Evolutionary conservation across 2,113 vertebrate species (phyloP).

Genomic region (Limanda limanda): DNA sequence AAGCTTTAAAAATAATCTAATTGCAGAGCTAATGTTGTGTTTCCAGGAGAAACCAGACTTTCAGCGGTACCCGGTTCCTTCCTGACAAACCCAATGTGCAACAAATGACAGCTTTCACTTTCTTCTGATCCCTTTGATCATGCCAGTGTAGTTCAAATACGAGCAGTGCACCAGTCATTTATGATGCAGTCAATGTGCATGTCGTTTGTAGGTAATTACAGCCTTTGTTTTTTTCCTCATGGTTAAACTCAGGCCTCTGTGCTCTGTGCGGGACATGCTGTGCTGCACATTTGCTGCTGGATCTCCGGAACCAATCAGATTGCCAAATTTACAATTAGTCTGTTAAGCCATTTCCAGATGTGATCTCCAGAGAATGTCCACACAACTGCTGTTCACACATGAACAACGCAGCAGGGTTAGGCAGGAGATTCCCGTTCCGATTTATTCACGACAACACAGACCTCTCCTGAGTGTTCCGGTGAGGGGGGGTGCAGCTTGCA

Average conservation of each 20-base stretch:
- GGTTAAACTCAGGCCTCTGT: too few species aligned
- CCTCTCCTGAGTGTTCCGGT: too few species aligned
- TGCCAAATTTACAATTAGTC: background rate
- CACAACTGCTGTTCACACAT: too few species aligned
- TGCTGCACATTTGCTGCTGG: background rate
- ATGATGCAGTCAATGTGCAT: slow-evolving; percentile 41
- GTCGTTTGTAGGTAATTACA: slow-evolving; percentile 74
- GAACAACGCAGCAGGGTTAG: too few species aligned
- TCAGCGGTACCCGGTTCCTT: slow-evolving; percentile 14
- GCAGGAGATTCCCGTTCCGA: too few species aligned
- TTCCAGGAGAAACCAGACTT: slow-evolving; percentile 22
- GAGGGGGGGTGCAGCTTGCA: too few species aligned
- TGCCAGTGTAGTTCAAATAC: slow-evolving; percentile 30
- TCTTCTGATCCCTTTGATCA: slow-evolving; percentile 43
- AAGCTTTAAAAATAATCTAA: slow-evolving; percentile 32
- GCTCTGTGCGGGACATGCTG: slow-evolving; percentile 7
- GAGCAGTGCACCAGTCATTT: slow-evolving; percentile 45
- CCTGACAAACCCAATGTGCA: slow-evolving; percentile 28
- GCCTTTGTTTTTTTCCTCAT: slow-evolving; percentile 39
- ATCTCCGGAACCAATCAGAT: background rate
- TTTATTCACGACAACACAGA: too few species aligned
- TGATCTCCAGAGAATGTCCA: too few species aligned
- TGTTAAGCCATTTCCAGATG: background rate
- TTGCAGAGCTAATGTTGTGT: slow-evolving; percentile 32
- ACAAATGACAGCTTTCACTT: slow-evolving; percentile 60